Percentiles rank a stretch among this genome's conserved stretches.
phyloP scores from a whole-genome alignment of 2,888 invertebrate genomes.

The Melipona bicolor region DNA sequence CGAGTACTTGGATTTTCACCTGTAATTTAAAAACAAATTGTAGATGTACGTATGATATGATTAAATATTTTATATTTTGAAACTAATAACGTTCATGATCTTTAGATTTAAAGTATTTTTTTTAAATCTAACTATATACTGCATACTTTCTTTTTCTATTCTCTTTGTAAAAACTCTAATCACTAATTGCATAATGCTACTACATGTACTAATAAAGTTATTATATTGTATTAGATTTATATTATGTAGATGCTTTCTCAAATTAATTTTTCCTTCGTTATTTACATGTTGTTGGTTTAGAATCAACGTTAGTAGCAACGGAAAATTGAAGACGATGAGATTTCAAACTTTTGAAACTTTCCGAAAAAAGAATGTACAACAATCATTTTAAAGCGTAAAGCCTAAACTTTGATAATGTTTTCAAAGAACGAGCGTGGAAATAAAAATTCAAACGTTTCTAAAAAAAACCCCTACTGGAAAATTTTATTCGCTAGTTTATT shows the following conservation, averaged over 20 bases:
- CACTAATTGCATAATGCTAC: background rate
- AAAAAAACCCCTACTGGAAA: too few species aligned
- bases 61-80: background rate
- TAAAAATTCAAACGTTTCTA: too few species aligned
- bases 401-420: too few species aligned
- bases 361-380: too few species aligned
- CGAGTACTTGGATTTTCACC: slow-evolving; percentile 92
- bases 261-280: background rate
- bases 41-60: background rate
- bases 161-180: background rate
- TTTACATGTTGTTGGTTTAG: background rate
- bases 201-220: background rate
- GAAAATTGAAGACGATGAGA: too few species aligned
- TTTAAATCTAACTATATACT: background rate
- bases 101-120: background rate
- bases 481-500: too few species aligned
- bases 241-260: background rate
- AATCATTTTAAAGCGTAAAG: too few species aligned
- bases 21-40: slow-evolving; percentile 68
- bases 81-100: background rate
- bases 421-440: too few species aligned
- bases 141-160: background rate
- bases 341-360: too few species aligned
- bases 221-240: background rate
- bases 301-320: background rate